A percentile compares a stretch with the other conserved stretches of the same genome.
Conservation (phyloP, 1,140 invertebrate species). For the Metopolophium dirhodum region DNA sequence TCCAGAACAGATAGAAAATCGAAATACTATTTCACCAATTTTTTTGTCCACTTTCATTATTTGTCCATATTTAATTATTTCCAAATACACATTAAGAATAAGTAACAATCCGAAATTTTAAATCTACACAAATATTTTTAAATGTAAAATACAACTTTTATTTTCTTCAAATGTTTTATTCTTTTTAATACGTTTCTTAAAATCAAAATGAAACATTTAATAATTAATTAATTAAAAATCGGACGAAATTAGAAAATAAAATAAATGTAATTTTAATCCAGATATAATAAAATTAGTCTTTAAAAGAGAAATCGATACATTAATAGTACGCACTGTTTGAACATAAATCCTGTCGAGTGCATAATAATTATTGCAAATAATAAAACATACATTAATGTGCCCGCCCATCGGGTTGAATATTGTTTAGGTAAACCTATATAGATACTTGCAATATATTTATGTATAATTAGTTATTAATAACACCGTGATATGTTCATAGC, state of each 20-base stretch:
- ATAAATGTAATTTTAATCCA: neutral
- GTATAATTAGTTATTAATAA: too few species aligned
- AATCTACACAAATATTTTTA: neutral
- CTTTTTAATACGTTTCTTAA: neutral
- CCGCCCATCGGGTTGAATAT: too few species aligned
- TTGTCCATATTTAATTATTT: neutral
- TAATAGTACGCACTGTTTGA: neutral
- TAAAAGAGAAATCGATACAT: neutral
- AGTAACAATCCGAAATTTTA: neutral
- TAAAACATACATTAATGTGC: neutral
- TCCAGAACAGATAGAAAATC: neutral
- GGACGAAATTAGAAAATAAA: neutral
- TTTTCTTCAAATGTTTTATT: neutral
- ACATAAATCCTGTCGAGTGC: neutral
- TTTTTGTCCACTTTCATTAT: neutral
- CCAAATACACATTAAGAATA: neutral
- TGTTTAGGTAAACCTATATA: too few species aligned
- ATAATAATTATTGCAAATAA: neutral
- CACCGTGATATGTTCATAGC: too few species aligned
- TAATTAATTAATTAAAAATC: neutral
- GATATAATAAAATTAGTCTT: neutral
- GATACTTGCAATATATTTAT: too few species aligned
- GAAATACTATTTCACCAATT: neutral
- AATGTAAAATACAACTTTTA: neutral
- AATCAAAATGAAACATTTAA: neutral